A percentile compares a stretch with the other conserved stretches of the same genome.
These are phyloP conservation scores for Ophraella communa DNA, from an alignment of 2,888 invertebrate genomes.

Conservation along the genomic window DNA sequence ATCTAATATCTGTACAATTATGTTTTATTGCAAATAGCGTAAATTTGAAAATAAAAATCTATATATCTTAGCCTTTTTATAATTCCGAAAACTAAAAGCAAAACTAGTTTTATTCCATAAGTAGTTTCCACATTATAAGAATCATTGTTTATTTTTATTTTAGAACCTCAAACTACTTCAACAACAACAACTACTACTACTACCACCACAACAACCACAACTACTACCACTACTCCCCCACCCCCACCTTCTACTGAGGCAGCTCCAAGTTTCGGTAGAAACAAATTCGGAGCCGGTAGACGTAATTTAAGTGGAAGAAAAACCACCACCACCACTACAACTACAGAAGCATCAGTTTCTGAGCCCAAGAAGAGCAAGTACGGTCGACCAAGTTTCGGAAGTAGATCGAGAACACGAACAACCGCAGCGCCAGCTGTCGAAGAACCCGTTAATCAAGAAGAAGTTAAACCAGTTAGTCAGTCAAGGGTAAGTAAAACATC, in stretches of 20 bases:
- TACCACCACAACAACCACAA: slow-evolving; percentile 63
- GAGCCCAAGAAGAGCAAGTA: slow-evolving; percentile 62
- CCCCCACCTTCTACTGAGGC: slow-evolving; percentile 57
- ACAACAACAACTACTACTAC: slow-evolving; percentile 65
- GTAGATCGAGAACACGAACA: slow-evolving; percentile 55
- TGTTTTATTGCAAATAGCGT: too few species aligned
- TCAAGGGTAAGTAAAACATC: slow-evolving; percentile 44
- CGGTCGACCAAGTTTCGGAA: slow-evolving; percentile 60
- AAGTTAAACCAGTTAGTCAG: slow-evolving; percentile 56
- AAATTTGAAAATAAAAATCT: too few species aligned
- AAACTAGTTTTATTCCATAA: too few species aligned
- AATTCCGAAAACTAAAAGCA: too few species aligned
- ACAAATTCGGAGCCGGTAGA: slow-evolving; percentile 44
- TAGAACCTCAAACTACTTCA: slow-evolving; percentile 59
- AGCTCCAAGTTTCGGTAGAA: slow-evolving; percentile 49
- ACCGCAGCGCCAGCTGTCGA: slow-evolving; percentile 54
- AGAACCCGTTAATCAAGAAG: slow-evolving; percentile 56
- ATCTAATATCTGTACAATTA: too few species aligned
- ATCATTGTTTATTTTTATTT: too few species aligned
- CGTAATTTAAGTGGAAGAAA: slow-evolving; percentile 47
- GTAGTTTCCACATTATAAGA: too few species aligned
- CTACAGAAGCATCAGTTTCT: slow-evolving; percentile 59
- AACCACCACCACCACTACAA: slow-evolving; percentile 48
- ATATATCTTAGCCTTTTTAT: too few species aligned
- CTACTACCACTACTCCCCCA: slow-evolving; percentile 60